Evolutionary conservation across 2,113 vertebrate species (phyloP).

Genomic region (Phasianus colchicus): DNA sequence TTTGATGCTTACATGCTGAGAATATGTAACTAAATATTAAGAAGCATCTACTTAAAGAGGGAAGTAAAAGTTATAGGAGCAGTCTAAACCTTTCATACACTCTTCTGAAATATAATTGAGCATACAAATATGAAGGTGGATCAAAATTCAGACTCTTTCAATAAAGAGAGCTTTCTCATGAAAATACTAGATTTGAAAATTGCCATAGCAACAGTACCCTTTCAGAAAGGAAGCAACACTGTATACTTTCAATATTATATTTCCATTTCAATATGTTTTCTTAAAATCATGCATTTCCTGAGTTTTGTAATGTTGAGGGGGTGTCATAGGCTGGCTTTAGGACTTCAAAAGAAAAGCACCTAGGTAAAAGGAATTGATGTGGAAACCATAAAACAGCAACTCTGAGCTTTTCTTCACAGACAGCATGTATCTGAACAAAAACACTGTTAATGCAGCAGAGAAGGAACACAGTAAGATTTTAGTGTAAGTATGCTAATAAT

Average conservation of each 20-base stretch:
- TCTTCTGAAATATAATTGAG: constrained; percentile 56
- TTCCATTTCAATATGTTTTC: constrained; percentile 5
- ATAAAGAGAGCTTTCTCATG: constrained; percentile 21
- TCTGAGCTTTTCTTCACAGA: not conserved
- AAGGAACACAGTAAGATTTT: not conserved
- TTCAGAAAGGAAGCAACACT: constrained; percentile 21
- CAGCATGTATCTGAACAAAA: not conserved
- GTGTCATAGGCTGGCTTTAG: not conserved
- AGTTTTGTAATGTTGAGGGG: not conserved
- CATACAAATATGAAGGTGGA: constrained; percentile 29
- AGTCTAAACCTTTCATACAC: constrained; percentile 41
- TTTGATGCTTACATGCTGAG: constrained; percentile 6
- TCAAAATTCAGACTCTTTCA: constrained; percentile 49
- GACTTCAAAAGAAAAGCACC: not conserved
- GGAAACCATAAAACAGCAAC: not conserved
- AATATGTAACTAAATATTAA: constrained; percentile 49
- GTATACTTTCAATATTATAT: not conserved
- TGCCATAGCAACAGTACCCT: constrained; percentile 38
- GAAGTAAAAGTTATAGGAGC: constrained; percentile 9
- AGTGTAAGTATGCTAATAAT: not conserved
- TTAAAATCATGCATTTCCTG: not conserved
- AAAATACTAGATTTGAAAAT: constrained; percentile 40
- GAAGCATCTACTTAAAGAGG: not conserved
- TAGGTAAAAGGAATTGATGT: not conserved
- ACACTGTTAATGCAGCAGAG: not conserved